A percentile compares a stretch with the other conserved stretches of the same genome.
Conservation (phyloP, 1,140 invertebrate species). For the Sycophila sp. region DNA sequence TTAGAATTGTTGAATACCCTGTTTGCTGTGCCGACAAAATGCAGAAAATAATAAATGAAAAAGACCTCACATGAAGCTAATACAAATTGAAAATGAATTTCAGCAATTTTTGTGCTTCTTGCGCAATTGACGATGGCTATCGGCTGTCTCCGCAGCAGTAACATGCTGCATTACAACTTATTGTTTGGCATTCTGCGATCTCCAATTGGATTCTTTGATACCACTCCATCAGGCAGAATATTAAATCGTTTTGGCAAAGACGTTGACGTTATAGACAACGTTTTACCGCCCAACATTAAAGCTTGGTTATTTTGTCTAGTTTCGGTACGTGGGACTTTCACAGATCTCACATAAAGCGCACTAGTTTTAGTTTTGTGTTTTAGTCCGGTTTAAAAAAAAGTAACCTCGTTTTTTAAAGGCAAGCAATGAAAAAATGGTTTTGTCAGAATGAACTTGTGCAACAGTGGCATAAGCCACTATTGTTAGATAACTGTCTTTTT, state of each 20-base stretch:
- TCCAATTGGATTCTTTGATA: conserved; percentile 72
- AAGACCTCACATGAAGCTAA: conserved; percentile 17
- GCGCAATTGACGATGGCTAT: conserved; percentile 57
- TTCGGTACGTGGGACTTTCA: conserved; percentile 70
- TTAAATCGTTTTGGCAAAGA: conserved; percentile 72
- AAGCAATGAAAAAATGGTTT: not conserved
- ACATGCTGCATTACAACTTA: conserved; percentile 56
- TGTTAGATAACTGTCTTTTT: too few species aligned
- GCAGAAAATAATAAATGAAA: too few species aligned
- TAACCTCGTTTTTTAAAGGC: too few species aligned
- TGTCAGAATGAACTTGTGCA: not conserved
- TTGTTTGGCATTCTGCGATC: conserved; percentile 64
- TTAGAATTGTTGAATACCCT: not conserved
- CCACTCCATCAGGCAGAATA: conserved; percentile 70
- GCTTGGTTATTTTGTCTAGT: conserved; percentile 69
- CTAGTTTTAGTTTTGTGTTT: conserved; percentile 13
- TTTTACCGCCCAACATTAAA: conserved; percentile 64
- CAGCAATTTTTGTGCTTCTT: conserved; percentile 60
- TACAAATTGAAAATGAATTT: conserved; percentile 52
- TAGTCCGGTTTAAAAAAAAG: not conserved
- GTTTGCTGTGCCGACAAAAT: conserved; percentile 10
- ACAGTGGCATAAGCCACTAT: conserved; percentile 27
- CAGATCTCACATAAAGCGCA: conserved; percentile 28
- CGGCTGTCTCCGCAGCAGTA: conserved; percentile 59
- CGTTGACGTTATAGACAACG: conserved; percentile 65